Conservation (phyloP, 2,797 vertebrate genomes). For the Scyliorhinus canicula region DNA sequence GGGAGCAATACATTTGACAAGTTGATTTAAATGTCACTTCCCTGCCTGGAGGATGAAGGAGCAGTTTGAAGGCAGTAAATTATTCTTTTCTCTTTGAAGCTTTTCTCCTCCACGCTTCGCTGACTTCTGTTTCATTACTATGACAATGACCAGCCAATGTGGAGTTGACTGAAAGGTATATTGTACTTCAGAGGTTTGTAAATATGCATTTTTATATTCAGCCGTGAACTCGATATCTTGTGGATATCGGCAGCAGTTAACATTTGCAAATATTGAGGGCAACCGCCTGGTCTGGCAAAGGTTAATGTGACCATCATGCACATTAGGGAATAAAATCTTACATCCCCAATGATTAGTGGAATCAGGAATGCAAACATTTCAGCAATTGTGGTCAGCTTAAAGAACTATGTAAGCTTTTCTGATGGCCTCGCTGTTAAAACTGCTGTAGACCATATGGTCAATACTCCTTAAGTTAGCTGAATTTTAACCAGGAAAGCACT, state of each 20-base stretch:
- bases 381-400: neutral
- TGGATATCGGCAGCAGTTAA: neutral
- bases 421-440: neutral
- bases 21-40: slow-evolving; percentile 32
- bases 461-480: neutral
- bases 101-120: neutral
- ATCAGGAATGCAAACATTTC: neutral
- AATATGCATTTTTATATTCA: neutral
- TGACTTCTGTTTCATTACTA: neutral
- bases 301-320: neutral
- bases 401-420: neutral
- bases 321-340: neutral
- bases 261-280: neutral
- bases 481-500: neutral
- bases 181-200: neutral
- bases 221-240: neutral
- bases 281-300: neutral
- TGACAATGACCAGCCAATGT: neutral
- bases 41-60: neutral
- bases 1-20: slow-evolving; percentile 1
- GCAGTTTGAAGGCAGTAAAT: slow-evolving; percentile 13
- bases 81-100: neutral
- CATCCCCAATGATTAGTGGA: no score
- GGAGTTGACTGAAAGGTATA: neutral
- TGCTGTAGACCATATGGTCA: neutral